Base-by-base conservation (phyloP, 2,797 vertebrate species). In the Paramormyrops hopkinsi region DNA sequence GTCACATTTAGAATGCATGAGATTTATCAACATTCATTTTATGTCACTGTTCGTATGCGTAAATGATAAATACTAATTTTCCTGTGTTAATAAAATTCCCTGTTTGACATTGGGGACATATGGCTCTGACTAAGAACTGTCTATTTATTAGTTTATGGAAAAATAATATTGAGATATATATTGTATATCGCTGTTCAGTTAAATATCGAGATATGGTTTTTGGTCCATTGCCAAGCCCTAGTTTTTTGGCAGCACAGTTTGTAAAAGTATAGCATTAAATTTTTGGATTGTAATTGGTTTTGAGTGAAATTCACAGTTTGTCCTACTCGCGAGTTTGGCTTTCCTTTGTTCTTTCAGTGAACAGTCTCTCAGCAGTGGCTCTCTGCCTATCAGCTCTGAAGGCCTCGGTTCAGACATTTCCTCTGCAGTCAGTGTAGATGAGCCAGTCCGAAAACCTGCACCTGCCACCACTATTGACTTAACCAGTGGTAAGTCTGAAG, bases 301-400 rank as follows among this genome's bases (percentile, higher is more conserved):
- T 14, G 1, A 69, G 73, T 76, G 17, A 76, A 76, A 76, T n/a
- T 37, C 73, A 76, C 37, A 19, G 37, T 76, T 76, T 44, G 73
- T 76, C 1, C 29, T 44, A 76, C 12, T 44, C 4, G 41, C 19
- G 2, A 0, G 6, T 50, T 25, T 9, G 41, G 19, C 8, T 46
- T 51, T 51, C 90, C 1, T 90, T 14, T 92, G 51, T 91, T 19
- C 88, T 91, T 92, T 62, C 86, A 97, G 96, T 59, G 94, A 95
- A 48, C 91, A 93, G 33, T 94, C 95, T 0, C 44, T 91, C 4
- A 94, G 93, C 90, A 95, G 93, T 89, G 94, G 90, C 54, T 95
- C 92, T 7, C 11, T 95, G 22, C 94, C 92, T 0, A 88, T 96
- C 90, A 96, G 96, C 90, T 96, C 96, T 33, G 96, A 96, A 7